phyloP scores from a whole-genome alignment of 2,888 invertebrate species.

The Bhutanitis thaidina region DNA sequence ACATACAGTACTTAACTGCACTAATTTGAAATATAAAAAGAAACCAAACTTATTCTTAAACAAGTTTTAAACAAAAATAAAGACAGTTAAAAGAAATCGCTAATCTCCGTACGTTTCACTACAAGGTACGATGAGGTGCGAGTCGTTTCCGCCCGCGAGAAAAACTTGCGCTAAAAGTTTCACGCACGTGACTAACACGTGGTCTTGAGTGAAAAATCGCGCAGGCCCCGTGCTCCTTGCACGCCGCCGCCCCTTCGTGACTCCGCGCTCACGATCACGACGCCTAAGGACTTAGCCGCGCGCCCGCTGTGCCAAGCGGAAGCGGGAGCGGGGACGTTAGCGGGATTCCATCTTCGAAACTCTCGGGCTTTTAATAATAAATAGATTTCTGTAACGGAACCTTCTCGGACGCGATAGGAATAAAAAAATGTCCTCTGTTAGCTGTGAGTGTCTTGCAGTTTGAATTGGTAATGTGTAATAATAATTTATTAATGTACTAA shows the following conservation, averaged over 20 bases:
- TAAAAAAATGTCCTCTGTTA: too few species aligned
- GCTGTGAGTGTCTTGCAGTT: too few species aligned
- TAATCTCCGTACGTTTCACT: not conserved
- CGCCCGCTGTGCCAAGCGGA: constrained; percentile 1
- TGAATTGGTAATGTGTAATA: too few species aligned
- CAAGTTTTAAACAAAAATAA: too few species aligned
- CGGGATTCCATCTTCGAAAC: too few species aligned
- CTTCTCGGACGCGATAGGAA: too few species aligned
- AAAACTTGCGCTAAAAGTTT: constrained; percentile 62
- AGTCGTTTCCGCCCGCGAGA: constrained; percentile 26
- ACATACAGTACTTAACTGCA: too few species aligned
- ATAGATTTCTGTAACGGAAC: too few species aligned
- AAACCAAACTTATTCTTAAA: too few species aligned
- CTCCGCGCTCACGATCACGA: constrained; percentile 25
- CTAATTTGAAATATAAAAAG: too few species aligned
- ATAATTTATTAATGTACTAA: too few species aligned
- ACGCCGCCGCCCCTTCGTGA: constrained; percentile 37
- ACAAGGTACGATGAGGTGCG: not conserved
- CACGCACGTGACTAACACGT: constrained; percentile 70
- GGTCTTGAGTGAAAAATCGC: constrained; percentile 75
- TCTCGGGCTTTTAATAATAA: too few species aligned
- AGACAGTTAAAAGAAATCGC: not conserved
- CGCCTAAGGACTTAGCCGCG: constrained; percentile 14
- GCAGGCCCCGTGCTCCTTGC: constrained; percentile 57
- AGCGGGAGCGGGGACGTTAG: constrained; percentile 8